A percentile compares a stretch with the other conserved stretches of the same genome.
Conservation (phyloP, 2,888 invertebrate genomes). For the Lordiphosa andalusiaca region DNA sequence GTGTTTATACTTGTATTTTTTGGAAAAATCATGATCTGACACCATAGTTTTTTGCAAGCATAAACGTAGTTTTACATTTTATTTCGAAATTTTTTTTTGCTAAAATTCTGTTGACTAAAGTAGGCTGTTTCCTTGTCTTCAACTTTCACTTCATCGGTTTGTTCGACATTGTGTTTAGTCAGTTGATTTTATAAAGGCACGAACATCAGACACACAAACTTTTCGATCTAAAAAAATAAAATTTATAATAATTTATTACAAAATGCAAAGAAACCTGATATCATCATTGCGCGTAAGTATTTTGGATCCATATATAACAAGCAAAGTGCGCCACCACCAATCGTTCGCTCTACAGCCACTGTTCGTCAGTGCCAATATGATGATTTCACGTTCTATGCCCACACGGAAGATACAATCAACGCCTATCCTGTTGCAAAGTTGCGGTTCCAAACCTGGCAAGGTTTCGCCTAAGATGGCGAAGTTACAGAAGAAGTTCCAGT, state of each 20-base stretch:
- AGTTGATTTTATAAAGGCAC: too few species aligned
- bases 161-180: too few species aligned
- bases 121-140: background rate
- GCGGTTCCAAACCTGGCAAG: slow-evolving; percentile 29
- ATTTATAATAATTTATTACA: slow-evolving; percentile 22
- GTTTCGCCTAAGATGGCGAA: slow-evolving; percentile 47
- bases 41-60: too few species aligned
- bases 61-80: too few species aligned
- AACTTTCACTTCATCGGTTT: background rate
- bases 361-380: slow-evolving; percentile 14
- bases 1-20: too few species aligned
- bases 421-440: slow-evolving; percentile 9
- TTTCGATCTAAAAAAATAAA: slow-evolving; percentile 37
- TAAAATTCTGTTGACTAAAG: background rate
- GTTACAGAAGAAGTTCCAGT: slow-evolving; percentile 74
- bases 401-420: slow-evolving; percentile 28
- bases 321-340: background rate
- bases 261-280: slow-evolving; percentile 49
- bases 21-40: too few species aligned
- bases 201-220: slow-evolving; percentile 6
- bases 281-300: slow-evolving; percentile 46
- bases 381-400: slow-evolving; percentile 4
- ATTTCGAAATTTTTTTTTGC: too few species aligned
- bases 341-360: slow-evolving; percentile 35
- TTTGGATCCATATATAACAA: background rate